Conservation (phyloP, 2,113 vertebrate species). For the Natator depressus region DNA sequence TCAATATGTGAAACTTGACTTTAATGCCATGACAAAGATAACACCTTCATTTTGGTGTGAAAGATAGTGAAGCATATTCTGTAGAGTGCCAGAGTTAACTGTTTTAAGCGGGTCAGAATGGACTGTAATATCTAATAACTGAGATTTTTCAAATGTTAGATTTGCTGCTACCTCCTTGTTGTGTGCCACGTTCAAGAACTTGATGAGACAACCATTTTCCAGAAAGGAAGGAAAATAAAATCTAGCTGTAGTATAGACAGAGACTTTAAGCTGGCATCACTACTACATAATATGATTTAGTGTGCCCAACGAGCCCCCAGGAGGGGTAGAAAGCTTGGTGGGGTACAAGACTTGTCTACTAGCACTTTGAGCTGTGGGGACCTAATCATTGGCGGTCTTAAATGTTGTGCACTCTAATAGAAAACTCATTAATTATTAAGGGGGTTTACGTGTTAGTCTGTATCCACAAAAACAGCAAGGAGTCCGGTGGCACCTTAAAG, state of each 20-base stretch:
- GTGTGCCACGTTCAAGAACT: not conserved
- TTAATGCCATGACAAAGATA: not conserved
- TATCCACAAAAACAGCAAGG: too few relatives aligned
- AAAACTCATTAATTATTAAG: constrained; percentile 5
- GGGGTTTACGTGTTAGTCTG: too few relatives aligned
- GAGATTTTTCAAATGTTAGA: not conserved
- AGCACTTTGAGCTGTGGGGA: not conserved
- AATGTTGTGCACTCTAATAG: not conserved
- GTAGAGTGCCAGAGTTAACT: not conserved
- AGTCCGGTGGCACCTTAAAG: too few relatives aligned
- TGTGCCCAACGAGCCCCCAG: not conserved
- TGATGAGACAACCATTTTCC: not conserved
- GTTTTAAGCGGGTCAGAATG: not conserved
- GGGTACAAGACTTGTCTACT: not conserved
- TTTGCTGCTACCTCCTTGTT: not conserved
- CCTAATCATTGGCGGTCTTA: not conserved
- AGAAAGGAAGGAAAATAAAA: not conserved
- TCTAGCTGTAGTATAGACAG: not conserved
- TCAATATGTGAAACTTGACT: not conserved
- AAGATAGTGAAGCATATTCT: not conserved
- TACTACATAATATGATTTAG: not conserved
- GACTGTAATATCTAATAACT: not conserved
- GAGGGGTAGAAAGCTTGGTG: not conserved
- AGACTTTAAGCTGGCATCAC: not conserved
- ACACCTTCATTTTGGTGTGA: not conserved